phyloP scores from a whole-genome alignment of 1,140 invertebrate genomes.

The Drosophila subobscura region DNA sequence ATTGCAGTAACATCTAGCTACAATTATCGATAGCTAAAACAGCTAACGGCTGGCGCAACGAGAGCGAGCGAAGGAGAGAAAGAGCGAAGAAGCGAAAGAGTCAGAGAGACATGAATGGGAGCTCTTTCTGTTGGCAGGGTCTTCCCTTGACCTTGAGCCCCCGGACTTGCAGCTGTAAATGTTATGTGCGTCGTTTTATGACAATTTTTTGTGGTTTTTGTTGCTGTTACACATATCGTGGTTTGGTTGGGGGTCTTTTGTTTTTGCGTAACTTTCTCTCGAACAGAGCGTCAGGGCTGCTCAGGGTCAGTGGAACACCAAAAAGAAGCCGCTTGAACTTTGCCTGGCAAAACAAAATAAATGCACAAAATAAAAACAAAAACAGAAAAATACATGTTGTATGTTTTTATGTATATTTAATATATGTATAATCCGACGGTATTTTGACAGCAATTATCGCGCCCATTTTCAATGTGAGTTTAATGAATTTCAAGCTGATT shows the following conservation, averaged over 20 bases:
- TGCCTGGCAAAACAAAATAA: constrained; percentile 34
- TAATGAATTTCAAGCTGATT: constrained; percentile 60
- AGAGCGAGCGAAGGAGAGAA: constrained; percentile 4
- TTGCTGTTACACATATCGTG: constrained; percentile 1
- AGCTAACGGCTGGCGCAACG: no score
- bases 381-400: constrained; percentile 1
- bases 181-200: constrained; percentile 58
- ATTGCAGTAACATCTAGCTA: constrained; percentile 40
- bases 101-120: constrained; percentile 40
- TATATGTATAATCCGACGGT: constrained; percentile 21
- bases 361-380: constrained; percentile 7
- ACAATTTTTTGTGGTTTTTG: constrained; percentile 29
- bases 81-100: constrained; percentile 21
- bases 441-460: constrained; percentile 66
- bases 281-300: constrained; percentile 14
- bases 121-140: constrained; percentile 31
- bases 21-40: constrained; percentile 47
- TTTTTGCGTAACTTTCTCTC: constrained; percentile 76
- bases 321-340: constrained; percentile 41
- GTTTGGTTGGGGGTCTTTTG: constrained; percentile 43
- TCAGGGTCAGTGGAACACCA: constrained; percentile 71
- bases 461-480: constrained; percentile 44
- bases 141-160: constrained; percentile 69
- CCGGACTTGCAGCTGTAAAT: constrained; percentile 34
- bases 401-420: background rate